These are phyloP conservation scores for Nansenia antarctica DNA, from an alignment of 2,113 vertebrate species.

Conservation along the genomic window DNA sequence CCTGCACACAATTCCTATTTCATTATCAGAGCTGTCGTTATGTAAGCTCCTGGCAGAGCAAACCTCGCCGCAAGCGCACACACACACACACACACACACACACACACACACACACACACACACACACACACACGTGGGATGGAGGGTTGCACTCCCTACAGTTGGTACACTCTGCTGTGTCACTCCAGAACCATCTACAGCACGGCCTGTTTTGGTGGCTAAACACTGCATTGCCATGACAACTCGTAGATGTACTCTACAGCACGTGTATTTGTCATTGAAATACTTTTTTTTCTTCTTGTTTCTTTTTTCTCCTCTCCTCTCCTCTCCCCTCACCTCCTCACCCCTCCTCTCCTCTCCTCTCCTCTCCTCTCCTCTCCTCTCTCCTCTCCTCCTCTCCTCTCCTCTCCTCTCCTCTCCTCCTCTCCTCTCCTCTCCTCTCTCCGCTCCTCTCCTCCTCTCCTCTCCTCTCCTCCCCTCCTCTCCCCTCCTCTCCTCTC, in stretches of 20 bases:
- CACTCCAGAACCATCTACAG: conserved; percentile 39
- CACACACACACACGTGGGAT: neutral
- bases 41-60: neutral
- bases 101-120: conserved; percentile 1
- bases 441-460: no score
- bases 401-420: no score
- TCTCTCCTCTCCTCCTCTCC: no score
- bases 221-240: conserved; percentile 56
- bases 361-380: no score
- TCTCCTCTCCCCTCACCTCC: no score
- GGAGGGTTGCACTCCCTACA: neutral
- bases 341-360: no score
- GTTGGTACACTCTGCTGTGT: neutral
- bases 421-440: no score
- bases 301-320: no score
- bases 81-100: conserved; percentile 9
- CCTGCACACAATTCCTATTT: conserved; percentile 1
- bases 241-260: conserved; percentile 26
- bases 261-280: conserved; percentile 40
- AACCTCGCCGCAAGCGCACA: neutral
- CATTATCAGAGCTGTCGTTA: neutral
- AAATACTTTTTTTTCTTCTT: no score
- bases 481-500: no score
- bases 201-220: conserved; percentile 51
- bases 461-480: no score